Base-by-base conservation (phyloP, 2,888 invertebrate species). In the Anthoptus insignis region DNA sequence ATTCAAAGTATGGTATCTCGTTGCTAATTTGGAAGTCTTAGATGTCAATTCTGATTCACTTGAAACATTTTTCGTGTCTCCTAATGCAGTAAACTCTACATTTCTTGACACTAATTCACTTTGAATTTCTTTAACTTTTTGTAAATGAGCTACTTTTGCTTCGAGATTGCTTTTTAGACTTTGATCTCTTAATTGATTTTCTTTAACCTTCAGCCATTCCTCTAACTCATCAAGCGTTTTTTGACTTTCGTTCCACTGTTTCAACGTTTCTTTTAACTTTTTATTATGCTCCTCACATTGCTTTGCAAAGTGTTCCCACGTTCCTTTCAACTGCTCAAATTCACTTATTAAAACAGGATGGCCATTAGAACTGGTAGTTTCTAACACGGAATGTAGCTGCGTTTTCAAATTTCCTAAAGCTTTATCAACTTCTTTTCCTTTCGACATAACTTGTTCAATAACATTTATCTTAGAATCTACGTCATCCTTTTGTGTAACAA, bases 141-240 rank as follows among this genome's bases (percentile, higher is more conserved):
- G 95, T 59, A 98, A 89, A 85, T 98, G 97, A 8, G 94, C 93
- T 69, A 95, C 94, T 87, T 99, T 99, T 2, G 97, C 95, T 73
- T 97, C 97, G 32, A 97, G 95, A 3, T 96, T 97, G 78, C 96
- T 98, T 84, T 97, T 97, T 1, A 98, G 93, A 72, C 97, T 97
- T 86, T 98, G 98, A 82, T 98, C 98, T 85, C 98, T 97, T 0
- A 98, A 95, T 81, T 97, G 96, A 54, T 95, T 94, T 87, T 99
- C 99, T 80, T 97, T 97, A 57, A 96, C 94, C 81, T 97, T 97
- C 56, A 98, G 93, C 99, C 99, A 99, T 53, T 95, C 94, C 77
- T 97, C 97, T 1, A 99, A 91, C 64, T 95, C 95, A 71, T 97
- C 97, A 32, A 98, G 94, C 19, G 96, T 94, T 53, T 95, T 95